A percentile compares a stretch with the other conserved stretches of the same genome.
Evolutionary conservation across 2,797 vertebrate species (phyloP).

Genomic region (Eidolon dupreanum): DNA sequence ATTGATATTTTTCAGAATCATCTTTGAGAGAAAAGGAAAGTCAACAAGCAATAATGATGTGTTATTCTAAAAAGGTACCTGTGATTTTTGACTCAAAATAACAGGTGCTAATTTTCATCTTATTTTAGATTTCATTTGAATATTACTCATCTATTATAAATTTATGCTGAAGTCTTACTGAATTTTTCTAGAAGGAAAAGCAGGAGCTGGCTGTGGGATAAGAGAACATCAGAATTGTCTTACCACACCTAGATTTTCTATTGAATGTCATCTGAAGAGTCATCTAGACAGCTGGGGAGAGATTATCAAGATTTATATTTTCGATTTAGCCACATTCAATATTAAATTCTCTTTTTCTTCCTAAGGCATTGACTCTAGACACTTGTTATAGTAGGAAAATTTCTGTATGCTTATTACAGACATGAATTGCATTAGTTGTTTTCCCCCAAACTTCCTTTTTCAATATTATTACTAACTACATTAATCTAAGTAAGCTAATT

Average conservation of each 20-base stretch:
- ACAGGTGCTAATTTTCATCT: slow-evolving; percentile 29
- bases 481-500: not conserved
- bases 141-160: not conserved
- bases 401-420: not conserved
- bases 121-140: slow-evolving; percentile 32
- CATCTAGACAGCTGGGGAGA: not conserved
- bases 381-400: not conserved
- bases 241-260: not conserved
- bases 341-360: not conserved
- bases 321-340: not conserved
- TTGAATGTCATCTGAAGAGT: not conserved
- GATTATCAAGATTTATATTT: not conserved
- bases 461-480: not conserved
- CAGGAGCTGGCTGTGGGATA: not conserved
- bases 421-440: not conserved
- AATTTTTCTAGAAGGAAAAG: not conserved
- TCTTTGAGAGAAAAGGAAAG: slow-evolving; percentile 57
- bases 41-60: not conserved
- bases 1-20: slow-evolving; percentile 52
- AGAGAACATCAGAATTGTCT: not conserved
- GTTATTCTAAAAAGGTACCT: slow-evolving; percentile 1
- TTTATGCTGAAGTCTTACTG: not conserved
- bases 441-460: not conserved
- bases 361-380: not conserved
- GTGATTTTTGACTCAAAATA: slow-evolving; percentile 1